Percentiles rank a stretch among this genome's conserved stretches.
Evolutionary conservation across 2,113 vertebrate genomes (phyloP).

Genomic region (Sinocyclocheilus rhinocerous): DNA sequence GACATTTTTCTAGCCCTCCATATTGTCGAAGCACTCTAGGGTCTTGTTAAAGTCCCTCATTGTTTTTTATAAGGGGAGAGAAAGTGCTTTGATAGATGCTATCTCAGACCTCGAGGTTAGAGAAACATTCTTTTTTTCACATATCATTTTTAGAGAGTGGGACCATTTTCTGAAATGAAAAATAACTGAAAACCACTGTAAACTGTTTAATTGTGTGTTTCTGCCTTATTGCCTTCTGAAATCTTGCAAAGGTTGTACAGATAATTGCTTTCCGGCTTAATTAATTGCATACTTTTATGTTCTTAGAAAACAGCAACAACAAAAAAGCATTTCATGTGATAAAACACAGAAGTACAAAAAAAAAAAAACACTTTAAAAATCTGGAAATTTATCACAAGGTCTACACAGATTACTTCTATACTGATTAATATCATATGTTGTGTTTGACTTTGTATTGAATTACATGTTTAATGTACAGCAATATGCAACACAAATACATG

Average conservation of each 20-base stretch:
- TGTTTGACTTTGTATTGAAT: not conserved
- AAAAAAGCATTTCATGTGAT: not conserved
- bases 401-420: not conserved
- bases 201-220: not conserved
- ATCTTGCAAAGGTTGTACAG: not conserved
- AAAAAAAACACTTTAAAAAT: not conserved
- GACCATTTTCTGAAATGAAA: not conserved
- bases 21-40: not conserved
- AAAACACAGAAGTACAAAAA: not conserved
- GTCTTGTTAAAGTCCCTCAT: slow-evolving; percentile 15
- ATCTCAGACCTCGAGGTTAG: not conserved
- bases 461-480: not conserved
- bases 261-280: not conserved
- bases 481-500: not conserved
- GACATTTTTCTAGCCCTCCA: not conserved
- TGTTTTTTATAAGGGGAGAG: not conserved
- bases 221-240: not conserved
- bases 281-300: not conserved
- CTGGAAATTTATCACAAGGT: not conserved
- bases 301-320: not conserved
- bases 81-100: slow-evolving; percentile 13
- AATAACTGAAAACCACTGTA: no score
- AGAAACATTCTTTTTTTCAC: not conserved
- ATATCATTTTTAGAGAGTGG: not conserved
- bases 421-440: not conserved